Evolutionary conservation across 2,797 vertebrate genomes (phyloP), one percentile per base, ranked within the genome.

Genomic region (Babyrousa celebensis): DNA sequence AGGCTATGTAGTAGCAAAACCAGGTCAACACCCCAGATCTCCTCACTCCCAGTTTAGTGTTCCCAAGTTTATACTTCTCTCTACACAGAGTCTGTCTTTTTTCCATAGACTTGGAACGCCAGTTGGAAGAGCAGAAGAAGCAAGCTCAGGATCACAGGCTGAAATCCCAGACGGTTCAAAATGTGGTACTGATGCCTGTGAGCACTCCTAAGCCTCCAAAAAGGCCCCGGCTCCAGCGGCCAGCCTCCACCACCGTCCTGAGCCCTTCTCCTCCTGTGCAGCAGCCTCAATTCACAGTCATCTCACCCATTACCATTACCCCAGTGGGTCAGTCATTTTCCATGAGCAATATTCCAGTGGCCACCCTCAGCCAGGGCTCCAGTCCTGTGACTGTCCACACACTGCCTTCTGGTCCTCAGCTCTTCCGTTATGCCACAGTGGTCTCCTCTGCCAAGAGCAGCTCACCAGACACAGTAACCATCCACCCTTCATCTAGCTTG

Each of bases 401-500:
- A 2, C 97, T 99, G 83, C 99, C 99, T 0, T 99, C 99, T 0
- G 99, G 99, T 93, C 99, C 99, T 1, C 99, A 99, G 97, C 98
- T 99, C 95, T 98, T 99, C 95, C 98, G 98, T 54, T 99, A 99
- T 0, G 98, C 99, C 95, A 99, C 99, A 2, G 98, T 99, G 98
- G 97, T 99, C 15, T 99, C 98, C 85, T 99, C 98, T 2, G 97
- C 98, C 14, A 99, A 99, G 97, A 98, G 97, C 92, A 97, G 88
- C 94, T 98, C 98, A 20, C 98, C 98, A 0, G 99, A 99, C 95
- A 99, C 99, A 1, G 98, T 99, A 94, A 99, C 99, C 52, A 98
- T 99, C 93, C 99, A 99, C 97, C 99, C 99, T 0, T 99, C 99
- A 3, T 99, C 99, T 3, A 99, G 99, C 96, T 98, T 99, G 95